These are phyloP conservation scores for Periophthalmus modestus DNA, from an alignment of 2,113 vertebrate species.

Conservation along the genomic window DNA sequence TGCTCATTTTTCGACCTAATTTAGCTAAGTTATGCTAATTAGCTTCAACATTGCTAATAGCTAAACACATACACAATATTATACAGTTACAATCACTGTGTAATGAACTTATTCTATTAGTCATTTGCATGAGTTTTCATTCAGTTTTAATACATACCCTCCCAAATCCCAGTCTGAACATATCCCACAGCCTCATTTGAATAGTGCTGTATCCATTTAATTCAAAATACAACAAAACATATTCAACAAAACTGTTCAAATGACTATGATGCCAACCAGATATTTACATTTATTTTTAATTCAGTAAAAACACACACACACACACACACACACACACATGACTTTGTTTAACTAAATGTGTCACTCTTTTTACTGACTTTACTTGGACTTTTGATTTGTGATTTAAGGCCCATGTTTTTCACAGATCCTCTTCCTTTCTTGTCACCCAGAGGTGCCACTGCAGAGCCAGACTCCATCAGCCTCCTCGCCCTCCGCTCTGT, in stretches of 20 bases:
- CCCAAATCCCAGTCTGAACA: background rate
- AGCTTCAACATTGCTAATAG: too few relatives aligned
- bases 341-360: constrained; percentile 30
- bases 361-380: constrained; percentile 58
- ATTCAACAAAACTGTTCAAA: too few relatives aligned
- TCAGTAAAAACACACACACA: background rate
- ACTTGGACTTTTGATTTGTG: constrained; percentile 59
- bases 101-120: background rate
- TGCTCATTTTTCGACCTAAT: too few relatives aligned
- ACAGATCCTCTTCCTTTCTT: constrained; percentile 38
- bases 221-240: constrained; percentile 24
- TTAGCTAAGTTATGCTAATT: too few relatives aligned
- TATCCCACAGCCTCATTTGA: constrained; percentile 7
- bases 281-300: background rate
- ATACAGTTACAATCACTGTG: too few relatives aligned
- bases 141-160: background rate
- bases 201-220: background rate
- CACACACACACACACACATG: too few relatives aligned
- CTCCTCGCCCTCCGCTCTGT: constrained; percentile 59
- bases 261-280: background rate
- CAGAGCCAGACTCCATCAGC: constrained; percentile 39
- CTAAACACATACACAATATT: too few relatives aligned
- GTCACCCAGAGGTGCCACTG: constrained; percentile 30
- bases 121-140: background rate
- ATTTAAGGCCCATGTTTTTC: constrained; percentile 58